phyloP scores from a whole-genome alignment of 2,888 invertebrate genomes.

The Encarsia formosa region DNA sequence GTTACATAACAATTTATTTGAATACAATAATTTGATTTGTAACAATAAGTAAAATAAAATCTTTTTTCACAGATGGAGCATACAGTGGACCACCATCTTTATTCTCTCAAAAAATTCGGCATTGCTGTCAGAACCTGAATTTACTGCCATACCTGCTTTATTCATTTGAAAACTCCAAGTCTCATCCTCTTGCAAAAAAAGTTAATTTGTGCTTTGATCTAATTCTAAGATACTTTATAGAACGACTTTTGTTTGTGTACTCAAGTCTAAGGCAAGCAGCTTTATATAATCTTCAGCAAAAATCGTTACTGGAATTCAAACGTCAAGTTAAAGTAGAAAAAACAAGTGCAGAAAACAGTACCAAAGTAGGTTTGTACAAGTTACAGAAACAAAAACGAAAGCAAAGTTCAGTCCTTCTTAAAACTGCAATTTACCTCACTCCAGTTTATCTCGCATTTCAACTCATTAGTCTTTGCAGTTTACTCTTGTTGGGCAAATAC shows the following conservation, averaged over 20 bases:
- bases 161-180: constrained; percentile 45
- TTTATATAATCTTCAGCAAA: constrained; percentile 7
- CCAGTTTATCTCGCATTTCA: constrained; percentile 40
- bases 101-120: constrained; percentile 47
- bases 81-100: constrained; percentile 42
- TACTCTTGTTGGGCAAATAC: constrained; percentile 41
- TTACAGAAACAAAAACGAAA: constrained; percentile 35
- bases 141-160: constrained; percentile 47
- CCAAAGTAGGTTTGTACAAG: constrained; percentile 23
- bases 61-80: constrained; percentile 40
- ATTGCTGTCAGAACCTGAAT: constrained; percentile 49
- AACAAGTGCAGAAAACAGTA: constrained; percentile 7
- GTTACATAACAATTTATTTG: too few relatives aligned
- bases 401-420: constrained; percentile 33
- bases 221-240: constrained; percentile 33
- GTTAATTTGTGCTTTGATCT: constrained; percentile 38
- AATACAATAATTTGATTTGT: too few relatives aligned
- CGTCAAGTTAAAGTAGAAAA: constrained; percentile 4
- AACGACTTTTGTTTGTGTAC: constrained; percentile 37
- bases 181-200: constrained; percentile 41
- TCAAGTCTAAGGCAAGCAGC: constrained; percentile 30
- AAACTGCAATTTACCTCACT: constrained; percentile 40
- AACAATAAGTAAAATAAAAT: too few relatives aligned
- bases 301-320: constrained; percentile 6
- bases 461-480: constrained; percentile 36